Percentiles rank a stretch among this genome's conserved stretches.
Evolutionary conservation across 2,888 invertebrate species (phyloP).

Genomic region (Choristoneura rosaceana): DNA sequence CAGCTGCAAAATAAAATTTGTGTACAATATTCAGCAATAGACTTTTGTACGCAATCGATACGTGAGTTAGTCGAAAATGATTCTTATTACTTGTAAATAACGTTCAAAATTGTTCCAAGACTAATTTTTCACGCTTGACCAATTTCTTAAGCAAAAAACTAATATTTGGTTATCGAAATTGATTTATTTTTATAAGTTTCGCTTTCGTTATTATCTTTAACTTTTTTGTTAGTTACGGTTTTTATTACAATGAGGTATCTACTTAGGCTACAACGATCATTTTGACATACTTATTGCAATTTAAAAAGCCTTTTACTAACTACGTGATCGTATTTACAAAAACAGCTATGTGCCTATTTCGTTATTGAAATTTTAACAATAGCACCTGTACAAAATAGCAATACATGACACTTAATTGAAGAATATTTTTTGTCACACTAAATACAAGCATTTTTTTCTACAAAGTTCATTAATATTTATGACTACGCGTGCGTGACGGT

Average conservation of each 20-base stretch:
- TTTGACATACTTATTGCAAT: not conserved
- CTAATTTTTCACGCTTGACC: conserved; percentile 10
- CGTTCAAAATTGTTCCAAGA: not conserved
- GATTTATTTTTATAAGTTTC: conserved; percentile 22
- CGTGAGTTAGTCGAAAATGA: not conserved
- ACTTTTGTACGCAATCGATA: not conserved
- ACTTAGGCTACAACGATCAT: not conserved
- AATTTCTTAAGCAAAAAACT: conserved; percentile 15
- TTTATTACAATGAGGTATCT: not conserved
- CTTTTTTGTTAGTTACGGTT: conserved; percentile 11
- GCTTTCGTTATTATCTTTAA: conserved; percentile 11
- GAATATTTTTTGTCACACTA: not conserved
- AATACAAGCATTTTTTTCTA: too few relatives aligned
- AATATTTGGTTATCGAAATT: conserved; percentile 32
- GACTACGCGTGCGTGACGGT: too few relatives aligned
- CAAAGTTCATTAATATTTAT: too few relatives aligned
- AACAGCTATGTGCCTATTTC: not conserved
- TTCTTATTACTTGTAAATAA: not conserved
- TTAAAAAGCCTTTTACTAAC: conserved; percentile 1
- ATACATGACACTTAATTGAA: too few relatives aligned
- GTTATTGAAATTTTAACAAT: not conserved
- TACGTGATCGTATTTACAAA: not conserved
- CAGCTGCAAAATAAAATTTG: not conserved
- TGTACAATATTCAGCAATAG: not conserved
- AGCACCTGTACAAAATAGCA: not conserved